Evolutionary conservation across 2,888 invertebrate species (phyloP), one percentile per base, ranked within the genome.

Genomic region (Cheilosia urbana): DNA sequence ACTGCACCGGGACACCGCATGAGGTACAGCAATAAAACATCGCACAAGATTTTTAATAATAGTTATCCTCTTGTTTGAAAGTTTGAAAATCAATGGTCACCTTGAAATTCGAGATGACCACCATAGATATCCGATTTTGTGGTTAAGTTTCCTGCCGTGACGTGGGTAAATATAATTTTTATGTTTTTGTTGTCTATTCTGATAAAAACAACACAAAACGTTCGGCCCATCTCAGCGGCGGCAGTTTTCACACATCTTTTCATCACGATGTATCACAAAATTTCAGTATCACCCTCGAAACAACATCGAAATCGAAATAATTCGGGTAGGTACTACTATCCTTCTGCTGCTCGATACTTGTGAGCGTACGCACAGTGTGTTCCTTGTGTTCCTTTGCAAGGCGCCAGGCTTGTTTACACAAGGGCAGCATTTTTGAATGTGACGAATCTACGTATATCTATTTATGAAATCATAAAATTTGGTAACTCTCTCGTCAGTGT

Each of bases 381-480:
- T 24, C 24, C 24, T 24, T 2, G 34, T 30, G 49, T 9, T 9
- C 1, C 40, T 45, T 55, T 17, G 13, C 45, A 49, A 55, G 76
- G 85, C 81, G 76, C 81, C 76, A 72, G 34, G 13, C 27, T 60
- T 84, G 84, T 84, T 80, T 84, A 84, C 60, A 81, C 45, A 57
- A 47, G 19, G 42, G 53, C 19, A 19, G 24, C 40, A 55, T 49
- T 63, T 60, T 71, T 47, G 17, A 71, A 68, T 77, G 85, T 81
- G 85, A 85, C 85, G 81, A 80, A 85, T 85, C 68, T 63, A 51
- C 51, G 11, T n/a, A 21, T 27, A 55, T 68, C 72, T 87, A 87
- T 82, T 82, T 87, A 78, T 87, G 78, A 83, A 83, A 83, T 83
- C 71, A 83, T 79, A 83, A 87, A 83, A 79, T 83, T 83, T 83